Evolutionary conservation across 2,797 vertebrate species (phyloP), one percentile per base, ranked within the genome.

Genomic region (Anas capensis): DNA sequence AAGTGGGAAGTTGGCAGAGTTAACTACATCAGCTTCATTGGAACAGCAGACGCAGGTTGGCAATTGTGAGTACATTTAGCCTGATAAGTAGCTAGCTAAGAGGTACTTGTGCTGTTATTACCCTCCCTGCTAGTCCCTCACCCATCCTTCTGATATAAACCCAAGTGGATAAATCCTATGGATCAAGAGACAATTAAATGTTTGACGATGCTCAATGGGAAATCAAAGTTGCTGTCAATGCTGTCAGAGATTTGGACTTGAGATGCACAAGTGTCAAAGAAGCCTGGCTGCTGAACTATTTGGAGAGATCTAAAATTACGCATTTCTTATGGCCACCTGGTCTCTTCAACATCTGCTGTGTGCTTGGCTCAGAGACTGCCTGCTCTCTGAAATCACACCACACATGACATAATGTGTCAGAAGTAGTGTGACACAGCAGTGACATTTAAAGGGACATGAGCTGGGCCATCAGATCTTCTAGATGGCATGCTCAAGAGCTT

Each of bases 261-360:
- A 90, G 86, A 77, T 81, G 51, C 40, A 71, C 36, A 91, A 90
- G 69, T 38, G 65, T 34, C 53, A 89, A 81, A 91, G 89, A 94
- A 77, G 61, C 58, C 81, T 96, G 79, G 60, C 73, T 95, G 94
- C 82, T 94, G 77, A 96, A 93, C 92, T 94, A 72, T 91, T 96
- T 95, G 95, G 73, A 97, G 92, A 92, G 79, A 94, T 91, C 92
- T 96, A 95, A 96, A 96, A 95, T 97, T 95, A 95, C 49, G 79
- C 56, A 26, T 95, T 96, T 96, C 94, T 96, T 91, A 60, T 61
- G 92, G 89, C 95, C 96, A 97, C 96, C 96, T 97, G 97, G 86
- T 66, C 93, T 96, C 95, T 96, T 94, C 92, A 96, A 91, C 96
- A 96, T 96, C 97, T 97, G 94, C 96, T 72, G 60, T 33, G 19